Conservation (phyloP, 2,797 vertebrate species). For the Picus viridis region DNA sequence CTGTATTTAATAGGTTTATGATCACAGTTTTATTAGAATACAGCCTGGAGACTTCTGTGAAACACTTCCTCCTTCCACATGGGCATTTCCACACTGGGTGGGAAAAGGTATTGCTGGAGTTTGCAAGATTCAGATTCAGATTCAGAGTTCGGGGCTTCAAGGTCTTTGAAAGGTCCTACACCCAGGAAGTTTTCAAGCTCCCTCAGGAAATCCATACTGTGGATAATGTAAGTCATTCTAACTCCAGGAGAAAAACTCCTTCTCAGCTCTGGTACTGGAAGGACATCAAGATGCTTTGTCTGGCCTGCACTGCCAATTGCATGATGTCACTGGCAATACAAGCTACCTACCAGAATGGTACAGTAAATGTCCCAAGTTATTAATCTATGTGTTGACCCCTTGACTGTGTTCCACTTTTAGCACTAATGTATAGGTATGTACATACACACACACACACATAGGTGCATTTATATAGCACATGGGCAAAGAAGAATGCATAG, state of each 20-base stretch:
- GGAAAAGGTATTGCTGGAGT: neutral
- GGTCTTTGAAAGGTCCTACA: neutral
- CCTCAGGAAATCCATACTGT: neutral
- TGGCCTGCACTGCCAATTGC: neutral
- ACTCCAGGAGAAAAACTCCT: neutral
- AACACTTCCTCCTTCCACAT: neutral
- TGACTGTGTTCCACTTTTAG: neutral
- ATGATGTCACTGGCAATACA: neutral
- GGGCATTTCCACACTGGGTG: neutral
- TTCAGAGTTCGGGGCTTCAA: neutral
- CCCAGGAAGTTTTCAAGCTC: neutral
- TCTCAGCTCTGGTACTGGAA: neutral
- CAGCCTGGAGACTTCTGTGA: neutral
- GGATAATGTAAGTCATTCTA: neutral
- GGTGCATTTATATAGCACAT: rapidly evolving
- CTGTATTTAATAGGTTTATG: neutral
- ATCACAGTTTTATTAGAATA: neutral
- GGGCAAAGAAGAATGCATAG: neutral
- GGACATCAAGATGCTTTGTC: neutral
- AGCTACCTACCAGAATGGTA: neutral
- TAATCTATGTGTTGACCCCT: rapidly evolving
- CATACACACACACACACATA: rapidly evolving
- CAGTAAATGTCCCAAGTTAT: neutral
- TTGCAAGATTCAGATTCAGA: neutral
- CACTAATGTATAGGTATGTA: rapidly evolving